Evolutionary conservation across 2,888 invertebrate species (phyloP).

Genomic region (Stomorhina lunata): DNA sequence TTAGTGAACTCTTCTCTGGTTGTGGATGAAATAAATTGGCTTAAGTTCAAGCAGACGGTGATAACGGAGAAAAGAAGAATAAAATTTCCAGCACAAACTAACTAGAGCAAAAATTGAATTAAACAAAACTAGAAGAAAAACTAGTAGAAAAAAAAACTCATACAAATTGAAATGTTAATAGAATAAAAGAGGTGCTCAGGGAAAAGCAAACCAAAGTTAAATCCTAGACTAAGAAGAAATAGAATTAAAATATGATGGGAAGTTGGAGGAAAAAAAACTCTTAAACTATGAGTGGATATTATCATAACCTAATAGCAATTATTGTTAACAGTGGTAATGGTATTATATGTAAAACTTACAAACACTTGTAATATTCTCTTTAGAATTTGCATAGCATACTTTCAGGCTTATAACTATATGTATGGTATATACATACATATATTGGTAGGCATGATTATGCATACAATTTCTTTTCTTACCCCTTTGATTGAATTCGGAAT

Average conservation of each 20-base stretch:
- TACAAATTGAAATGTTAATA: conserved; percentile 30
- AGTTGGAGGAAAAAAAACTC: neutral
- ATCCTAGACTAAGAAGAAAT: neutral
- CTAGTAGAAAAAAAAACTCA: neutral
- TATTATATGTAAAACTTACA: neutral
- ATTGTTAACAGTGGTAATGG: conserved; percentile 11
- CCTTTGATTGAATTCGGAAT: conserved; percentile 38
- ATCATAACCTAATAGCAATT: conserved; percentile 37
- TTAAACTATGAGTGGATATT: neutral
- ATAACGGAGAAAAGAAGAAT: neutral
- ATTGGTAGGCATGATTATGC: neutral
- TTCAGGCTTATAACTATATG: too few relatives aligned
- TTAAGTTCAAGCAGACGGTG: conserved; percentile 53
- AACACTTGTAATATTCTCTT: neutral
- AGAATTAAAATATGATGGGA: neutral
- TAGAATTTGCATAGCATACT: neutral
- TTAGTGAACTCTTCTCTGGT: neutral
- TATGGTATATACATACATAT: neutral
- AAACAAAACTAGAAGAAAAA: conserved; percentile 22
- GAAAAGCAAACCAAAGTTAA: neutral
- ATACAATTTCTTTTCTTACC: neutral
- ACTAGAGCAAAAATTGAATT: conserved; percentile 55
- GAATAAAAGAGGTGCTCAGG: neutral
- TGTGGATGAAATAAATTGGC: conserved; percentile 49
- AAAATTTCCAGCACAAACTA: conserved; percentile 30